Conservation (phyloP, 2,113 vertebrate genomes). For the Mobula hypostoma region DNA sequence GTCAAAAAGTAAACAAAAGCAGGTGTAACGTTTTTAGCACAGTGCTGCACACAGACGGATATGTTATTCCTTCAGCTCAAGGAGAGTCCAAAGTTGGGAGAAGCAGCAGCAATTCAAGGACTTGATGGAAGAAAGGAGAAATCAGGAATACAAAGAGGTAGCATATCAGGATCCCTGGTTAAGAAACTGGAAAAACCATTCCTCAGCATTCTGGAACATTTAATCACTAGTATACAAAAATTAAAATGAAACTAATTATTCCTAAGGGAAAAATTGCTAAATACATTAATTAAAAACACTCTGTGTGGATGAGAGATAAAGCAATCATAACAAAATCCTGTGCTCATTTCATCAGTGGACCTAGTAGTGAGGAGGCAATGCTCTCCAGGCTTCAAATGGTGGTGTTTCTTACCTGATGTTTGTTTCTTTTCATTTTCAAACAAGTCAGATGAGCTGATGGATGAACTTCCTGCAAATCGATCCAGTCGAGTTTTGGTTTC, state of each 20-base stretch:
- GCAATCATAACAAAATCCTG: background rate
- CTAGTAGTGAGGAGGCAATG: background rate
- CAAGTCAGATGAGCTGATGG: slow-evolving; percentile 87
- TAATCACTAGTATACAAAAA: slow-evolving; percentile 6
- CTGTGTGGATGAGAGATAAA: background rate
- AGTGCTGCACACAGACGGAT: background rate
- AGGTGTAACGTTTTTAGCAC: background rate
- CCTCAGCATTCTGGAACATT: background rate
- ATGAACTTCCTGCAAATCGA: slow-evolving; percentile 66
- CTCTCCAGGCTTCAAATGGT: background rate
- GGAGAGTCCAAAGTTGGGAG: background rate
- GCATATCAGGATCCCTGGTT: background rate
- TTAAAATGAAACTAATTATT: background rate
- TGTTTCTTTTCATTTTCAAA: slow-evolving; percentile 85
- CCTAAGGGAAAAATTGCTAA: too few species aligned
- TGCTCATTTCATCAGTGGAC: background rate
- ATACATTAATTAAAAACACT: background rate
- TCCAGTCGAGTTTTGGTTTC: slow-evolving; percentile 81
- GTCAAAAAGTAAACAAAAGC: background rate
- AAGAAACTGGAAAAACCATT: background rate
- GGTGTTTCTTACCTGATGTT: slow-evolving; percentile 52
- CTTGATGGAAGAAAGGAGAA: background rate
- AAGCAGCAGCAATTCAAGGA: background rate
- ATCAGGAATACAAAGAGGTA: background rate
- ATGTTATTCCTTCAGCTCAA: background rate